Conservation (phyloP, 2,113 vertebrate genomes). For the Argyrosomus japonicus region DNA sequence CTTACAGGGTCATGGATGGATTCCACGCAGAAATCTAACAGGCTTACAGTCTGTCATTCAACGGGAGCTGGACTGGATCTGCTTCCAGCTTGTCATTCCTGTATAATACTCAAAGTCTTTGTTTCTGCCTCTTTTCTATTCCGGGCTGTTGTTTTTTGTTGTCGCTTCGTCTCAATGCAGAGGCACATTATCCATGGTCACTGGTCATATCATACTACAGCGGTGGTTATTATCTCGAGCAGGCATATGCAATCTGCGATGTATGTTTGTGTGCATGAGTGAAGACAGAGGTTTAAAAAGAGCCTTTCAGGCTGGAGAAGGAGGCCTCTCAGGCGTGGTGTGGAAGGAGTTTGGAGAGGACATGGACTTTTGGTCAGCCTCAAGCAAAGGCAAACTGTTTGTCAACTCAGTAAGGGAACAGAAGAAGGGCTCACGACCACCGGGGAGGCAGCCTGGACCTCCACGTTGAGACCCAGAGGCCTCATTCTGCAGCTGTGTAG, state of each 20-base stretch:
- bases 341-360: too few species aligned
- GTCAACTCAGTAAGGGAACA: too few species aligned
- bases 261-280: slow-evolving; percentile 1
- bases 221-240: not conserved
- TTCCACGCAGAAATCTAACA: slow-evolving; percentile 64
- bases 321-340: too few species aligned
- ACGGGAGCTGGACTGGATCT: slow-evolving; percentile 8
- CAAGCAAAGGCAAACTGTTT: too few species aligned
- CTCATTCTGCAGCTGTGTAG: too few species aligned
- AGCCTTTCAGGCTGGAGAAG: too few species aligned
- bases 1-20: slow-evolving; percentile 69
- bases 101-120: slow-evolving; percentile 29
- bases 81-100: slow-evolving; percentile 27
- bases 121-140: slow-evolving; percentile 1
- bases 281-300: not conserved
- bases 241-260: slow-evolving; percentile 1
- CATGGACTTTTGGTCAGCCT: too few species aligned
- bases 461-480: too few species aligned
- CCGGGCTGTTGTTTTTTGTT: not conserved
- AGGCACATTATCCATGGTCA: slow-evolving; percentile 2
- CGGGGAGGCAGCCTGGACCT: too few species aligned
- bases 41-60: slow-evolving; percentile 52
- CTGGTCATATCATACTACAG: slow-evolving; percentile 11
- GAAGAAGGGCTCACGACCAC: too few species aligned
- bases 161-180: not conserved